phyloP scores from a whole-genome alignment of 2,113 vertebrate species.

The Ochotona princeps region DNA sequence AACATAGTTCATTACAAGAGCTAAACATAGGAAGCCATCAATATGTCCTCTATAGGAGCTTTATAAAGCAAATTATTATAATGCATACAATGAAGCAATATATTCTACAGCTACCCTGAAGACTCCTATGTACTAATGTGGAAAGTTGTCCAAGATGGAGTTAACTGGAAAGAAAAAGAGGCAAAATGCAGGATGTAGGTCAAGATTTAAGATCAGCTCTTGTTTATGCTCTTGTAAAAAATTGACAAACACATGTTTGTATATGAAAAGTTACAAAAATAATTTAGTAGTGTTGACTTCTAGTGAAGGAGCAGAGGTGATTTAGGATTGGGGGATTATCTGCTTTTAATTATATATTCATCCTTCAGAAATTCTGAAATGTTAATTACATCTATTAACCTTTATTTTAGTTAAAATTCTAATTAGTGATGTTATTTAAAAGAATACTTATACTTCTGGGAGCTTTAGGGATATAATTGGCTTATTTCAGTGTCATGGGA shows the following conservation, averaged over 20 bases:
- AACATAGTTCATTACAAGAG: slow-evolving; percentile 18
- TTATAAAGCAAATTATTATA: slow-evolving; percentile 48
- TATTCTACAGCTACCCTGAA: slow-evolving; percentile 44
- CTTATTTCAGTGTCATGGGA: slow-evolving; percentile 19
- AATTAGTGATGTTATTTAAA: neutral
- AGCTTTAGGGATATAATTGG: slow-evolving; percentile 4
- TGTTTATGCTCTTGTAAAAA: neutral
- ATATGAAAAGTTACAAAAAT: slow-evolving; percentile 42
- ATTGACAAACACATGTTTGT: slow-evolving; percentile 11
- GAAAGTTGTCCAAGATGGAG: slow-evolving; percentile 14
- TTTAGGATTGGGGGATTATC: slow-evolving; percentile 27
- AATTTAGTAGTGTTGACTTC: slow-evolving; percentile 43
- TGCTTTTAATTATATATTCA: slow-evolving; percentile 34
- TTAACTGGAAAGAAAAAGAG: neutral
- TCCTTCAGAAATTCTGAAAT: slow-evolving; percentile 52
- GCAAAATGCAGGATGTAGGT: slow-evolving; percentile 7
- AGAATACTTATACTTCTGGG: slow-evolving; percentile 22
- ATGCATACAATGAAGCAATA: slow-evolving; percentile 31
- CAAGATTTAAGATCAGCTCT: slow-evolving; percentile 49
- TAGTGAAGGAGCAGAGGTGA: neutral
- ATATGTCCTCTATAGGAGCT: neutral
- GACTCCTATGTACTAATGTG: neutral
- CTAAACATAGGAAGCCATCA: slow-evolving; percentile 53
- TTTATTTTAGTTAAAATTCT: slow-evolving; percentile 56
- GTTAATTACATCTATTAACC: slow-evolving; percentile 28